Evolutionary conservation across 2,888 invertebrate species (phyloP).

Genomic region (Monoplex corrugatus): DNA sequence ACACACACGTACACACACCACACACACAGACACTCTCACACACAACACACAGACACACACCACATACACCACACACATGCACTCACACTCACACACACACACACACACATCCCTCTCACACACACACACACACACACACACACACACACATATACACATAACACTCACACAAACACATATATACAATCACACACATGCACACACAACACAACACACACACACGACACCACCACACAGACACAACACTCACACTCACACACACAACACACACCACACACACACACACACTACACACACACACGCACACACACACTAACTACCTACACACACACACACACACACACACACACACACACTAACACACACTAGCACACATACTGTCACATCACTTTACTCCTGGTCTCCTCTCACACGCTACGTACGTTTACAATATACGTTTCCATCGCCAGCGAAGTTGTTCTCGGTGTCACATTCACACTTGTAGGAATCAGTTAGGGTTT

Average conservation of each 20-base stretch:
- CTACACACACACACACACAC: too few relatives aligned
- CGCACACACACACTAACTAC: too few relatives aligned
- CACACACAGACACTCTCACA: slow-evolving; percentile 10
- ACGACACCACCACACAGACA: background rate
- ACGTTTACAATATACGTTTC: slow-evolving; percentile 43
- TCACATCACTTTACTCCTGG: too few relatives aligned
- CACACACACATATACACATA: too few relatives aligned
- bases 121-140: too few relatives aligned
- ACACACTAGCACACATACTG: background rate
- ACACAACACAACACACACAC: background rate
- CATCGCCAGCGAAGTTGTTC: slow-evolving; percentile 53
- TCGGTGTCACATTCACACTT: slow-evolving; percentile 48
- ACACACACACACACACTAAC: background rate
- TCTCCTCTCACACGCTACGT: too few relatives aligned
- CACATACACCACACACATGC: too few relatives aligned
- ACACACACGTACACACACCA: background rate
- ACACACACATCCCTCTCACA: too few relatives aligned
- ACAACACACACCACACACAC: background rate
- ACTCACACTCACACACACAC: background rate
- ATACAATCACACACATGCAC: background rate
- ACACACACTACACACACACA: background rate
- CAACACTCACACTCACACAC: background rate
- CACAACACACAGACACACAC: background rate
- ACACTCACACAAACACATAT: background rate
- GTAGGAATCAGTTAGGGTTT: slow-evolving; percentile 47